phyloP scores from a whole-genome alignment of 2,113 vertebrate species.

The Petaurus breviceps region DNA sequence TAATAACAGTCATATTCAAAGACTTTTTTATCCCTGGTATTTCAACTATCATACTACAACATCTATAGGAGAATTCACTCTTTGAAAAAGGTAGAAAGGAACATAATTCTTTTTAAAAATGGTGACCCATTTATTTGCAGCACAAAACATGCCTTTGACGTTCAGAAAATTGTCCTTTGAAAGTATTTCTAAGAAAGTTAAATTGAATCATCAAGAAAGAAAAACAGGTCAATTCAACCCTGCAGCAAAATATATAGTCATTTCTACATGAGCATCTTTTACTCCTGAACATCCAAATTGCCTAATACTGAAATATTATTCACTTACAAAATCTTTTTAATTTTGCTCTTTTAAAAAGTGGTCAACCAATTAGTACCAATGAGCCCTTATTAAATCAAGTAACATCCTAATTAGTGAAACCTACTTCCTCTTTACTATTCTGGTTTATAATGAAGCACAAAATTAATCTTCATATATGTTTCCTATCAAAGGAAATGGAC shows the following conservation, averaged over 20 bases:
- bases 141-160: conserved; percentile 11
- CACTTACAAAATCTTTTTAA: conserved; percentile 60
- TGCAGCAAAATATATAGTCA: conserved; percentile 17
- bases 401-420: conserved; percentile 59
- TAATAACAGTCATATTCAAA: not conserved
- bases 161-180: not conserved
- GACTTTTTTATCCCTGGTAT: not conserved
- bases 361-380: conserved; percentile 63
- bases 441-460: conserved; percentile 46
- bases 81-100: conserved; percentile 1
- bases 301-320: conserved; percentile 35
- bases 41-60: not conserved
- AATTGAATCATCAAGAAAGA: conserved; percentile 40
- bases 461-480: conserved; percentile 11
- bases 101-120: not conserved
- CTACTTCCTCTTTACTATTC: conserved; percentile 39
- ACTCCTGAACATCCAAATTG: conserved; percentile 54
- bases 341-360: conserved; percentile 48
- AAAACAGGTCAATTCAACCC: conserved; percentile 28
- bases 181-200: conserved; percentile 48
- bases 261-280: conserved; percentile 41
- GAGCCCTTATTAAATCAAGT: conserved; percentile 60
- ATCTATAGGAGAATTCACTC: not conserved
- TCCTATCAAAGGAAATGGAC: conserved; percentile 1
- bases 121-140: not conserved